Percentiles rank a stretch among this genome's conserved stretches.
Conservation (phyloP, 2,888 invertebrate species). For the Loripinus fragilis region DNA sequence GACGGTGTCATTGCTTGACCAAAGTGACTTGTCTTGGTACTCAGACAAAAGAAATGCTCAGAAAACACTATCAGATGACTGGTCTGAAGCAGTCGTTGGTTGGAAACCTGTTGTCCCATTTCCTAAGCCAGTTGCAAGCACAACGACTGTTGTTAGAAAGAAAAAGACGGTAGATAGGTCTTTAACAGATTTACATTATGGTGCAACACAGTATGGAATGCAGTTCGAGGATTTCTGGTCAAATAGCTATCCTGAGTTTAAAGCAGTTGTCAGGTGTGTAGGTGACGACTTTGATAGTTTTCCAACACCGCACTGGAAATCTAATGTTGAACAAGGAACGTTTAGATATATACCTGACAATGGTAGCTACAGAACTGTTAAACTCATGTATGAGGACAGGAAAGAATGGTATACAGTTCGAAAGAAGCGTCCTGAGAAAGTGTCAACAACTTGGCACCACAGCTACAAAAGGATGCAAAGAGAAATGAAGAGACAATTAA, state of each 20-base stretch:
- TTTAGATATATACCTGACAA: conserved; percentile 77
- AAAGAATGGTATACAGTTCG: conserved; percentile 66
- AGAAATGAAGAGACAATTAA: conserved; percentile 70
- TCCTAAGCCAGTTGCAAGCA: conserved; percentile 47
- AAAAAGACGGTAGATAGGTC: conserved; percentile 52
- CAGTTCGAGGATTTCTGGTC: conserved; percentile 56
- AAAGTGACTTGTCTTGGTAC: conserved; percentile 57
- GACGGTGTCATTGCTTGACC: conserved; percentile 48
- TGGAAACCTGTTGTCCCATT: conserved; percentile 65
- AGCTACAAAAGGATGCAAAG: conserved; percentile 66
- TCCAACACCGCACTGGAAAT: conserved; percentile 71
- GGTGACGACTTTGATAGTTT: conserved; percentile 64
- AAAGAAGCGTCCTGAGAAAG: conserved; percentile 61
- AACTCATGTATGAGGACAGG: conserved; percentile 67
- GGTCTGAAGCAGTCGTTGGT: conserved; percentile 68
- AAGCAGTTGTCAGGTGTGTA: conserved; percentile 63
- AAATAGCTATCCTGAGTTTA: conserved; percentile 45
- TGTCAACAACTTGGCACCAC: conserved; percentile 66
- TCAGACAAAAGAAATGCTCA: conserved; percentile 43
- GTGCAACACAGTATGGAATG: conserved; percentile 21
- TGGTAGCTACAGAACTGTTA: conserved; percentile 74
- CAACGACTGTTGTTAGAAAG: conserved; percentile 41
- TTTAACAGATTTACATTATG: conserved; percentile 48
- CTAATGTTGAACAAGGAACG: conserved; percentile 77
- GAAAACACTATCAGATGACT: conserved; percentile 55